Base-by-base conservation (phyloP, 2,888 invertebrate species). In the Disparrhopalites patrizii region DNA sequence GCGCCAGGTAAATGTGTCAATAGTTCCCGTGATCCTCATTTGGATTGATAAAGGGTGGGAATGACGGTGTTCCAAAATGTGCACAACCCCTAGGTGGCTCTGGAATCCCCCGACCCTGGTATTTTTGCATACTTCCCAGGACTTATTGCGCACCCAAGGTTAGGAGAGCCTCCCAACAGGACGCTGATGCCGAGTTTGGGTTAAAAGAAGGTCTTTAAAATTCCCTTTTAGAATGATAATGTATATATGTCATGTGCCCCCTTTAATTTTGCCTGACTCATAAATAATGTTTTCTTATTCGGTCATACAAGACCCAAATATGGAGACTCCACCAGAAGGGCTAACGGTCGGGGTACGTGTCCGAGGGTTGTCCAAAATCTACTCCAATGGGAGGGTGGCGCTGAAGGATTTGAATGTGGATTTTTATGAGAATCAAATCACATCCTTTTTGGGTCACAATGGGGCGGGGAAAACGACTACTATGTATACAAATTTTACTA, bases 391-490 rank as follows among this genome's bases (percentile, higher is more conserved):
- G 80, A 84, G 85, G 69, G 78, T 84, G n/a, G 93, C 93, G 0
- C 83, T 94, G 0, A 85, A 86, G 69, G 84, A 88, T 73, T 85
- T 95, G 15, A 87, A 85, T 20, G 78, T 94, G 10, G 89, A 90
- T 71, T 87, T 95, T 72, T 88, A 87, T 66, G 86, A 88, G 77
- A 88, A 87, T 36, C 91, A 93, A 78, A 89, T 94, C 54, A 92
- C 92, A 0, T 88, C 91, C 15, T 83, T 95, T 70, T 81, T 94
- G 25, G 93, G 93, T 0, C 88, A 93, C 73, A 94, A 94, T 75
- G 93, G 94, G 0, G 93, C 94, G 0, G 94, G 94, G 10, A 94
- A 94, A 80, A 93, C 93, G 23, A 94, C 94, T 0, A 87, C 93
- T 0, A 91, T 93, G 91, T 91, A 72, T 31, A n/a, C 18, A 31